Evolutionary conservation across 2,888 invertebrate species (phyloP).

Genomic region (Platypus cylindrus): DNA sequence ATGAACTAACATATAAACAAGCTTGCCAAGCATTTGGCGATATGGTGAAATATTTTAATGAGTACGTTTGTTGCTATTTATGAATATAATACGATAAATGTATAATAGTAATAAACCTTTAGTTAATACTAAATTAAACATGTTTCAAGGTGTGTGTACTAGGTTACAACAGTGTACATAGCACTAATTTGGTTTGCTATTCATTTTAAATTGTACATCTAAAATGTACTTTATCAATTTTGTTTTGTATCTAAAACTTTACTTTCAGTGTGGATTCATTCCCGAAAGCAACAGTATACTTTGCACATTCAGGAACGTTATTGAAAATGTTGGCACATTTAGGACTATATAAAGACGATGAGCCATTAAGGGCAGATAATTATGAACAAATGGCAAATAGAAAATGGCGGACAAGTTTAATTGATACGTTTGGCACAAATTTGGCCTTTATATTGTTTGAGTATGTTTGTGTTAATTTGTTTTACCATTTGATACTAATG

Average conservation of each 20-base stretch:
- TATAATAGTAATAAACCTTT: no score
- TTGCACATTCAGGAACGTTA: constrained; percentile 73
- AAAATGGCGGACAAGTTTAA: constrained; percentile 47
- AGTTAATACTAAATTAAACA: no score
- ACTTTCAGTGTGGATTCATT: constrained; percentile 22
- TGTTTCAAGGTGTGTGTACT: no score
- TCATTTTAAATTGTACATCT: neutral
- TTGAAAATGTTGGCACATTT: constrained; percentile 62
- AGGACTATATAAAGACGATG: constrained; percentile 55
- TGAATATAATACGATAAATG: no score
- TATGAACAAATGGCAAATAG: constrained; percentile 33
- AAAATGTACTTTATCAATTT: no score
- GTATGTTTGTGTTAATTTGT: constrained; percentile 19
- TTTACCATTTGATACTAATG: neutral
- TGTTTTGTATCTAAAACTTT: neutral
- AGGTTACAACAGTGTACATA: no score
- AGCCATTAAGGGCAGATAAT: constrained; percentile 44
- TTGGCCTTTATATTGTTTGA: constrained; percentile 54
- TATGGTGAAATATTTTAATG: constrained; percentile 50
- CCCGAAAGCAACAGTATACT: constrained; percentile 46
- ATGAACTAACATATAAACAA: constrained; percentile 56
- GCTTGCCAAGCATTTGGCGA: constrained; percentile 63
- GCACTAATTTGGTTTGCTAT: no score
- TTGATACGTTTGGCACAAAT: constrained; percentile 71
- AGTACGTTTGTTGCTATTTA: no score